phyloP scores from a whole-genome alignment of 2,113 vertebrate species.

The Prinia subflava region DNA sequence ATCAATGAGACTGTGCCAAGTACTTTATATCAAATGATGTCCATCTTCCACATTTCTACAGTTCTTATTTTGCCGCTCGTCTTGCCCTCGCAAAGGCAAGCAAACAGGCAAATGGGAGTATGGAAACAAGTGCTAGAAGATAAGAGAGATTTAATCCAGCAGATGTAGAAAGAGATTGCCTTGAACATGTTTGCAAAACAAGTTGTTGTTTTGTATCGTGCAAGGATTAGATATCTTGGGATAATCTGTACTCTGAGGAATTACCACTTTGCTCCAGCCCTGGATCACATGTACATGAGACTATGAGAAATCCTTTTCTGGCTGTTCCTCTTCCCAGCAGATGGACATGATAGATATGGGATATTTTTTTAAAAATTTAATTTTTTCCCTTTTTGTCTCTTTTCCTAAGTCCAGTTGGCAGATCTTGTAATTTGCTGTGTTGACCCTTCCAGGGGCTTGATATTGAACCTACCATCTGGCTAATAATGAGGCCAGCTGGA shows the following conservation, averaged over 20 bases:
- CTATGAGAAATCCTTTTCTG: neutral
- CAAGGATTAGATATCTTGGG: neutral
- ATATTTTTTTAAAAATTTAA: neutral
- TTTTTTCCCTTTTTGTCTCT: neutral
- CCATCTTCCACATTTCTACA: neutral
- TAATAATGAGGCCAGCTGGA: slow-evolving; percentile 49
- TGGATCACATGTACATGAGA: neutral
- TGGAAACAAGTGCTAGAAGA: neutral
- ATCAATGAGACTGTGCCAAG: neutral
- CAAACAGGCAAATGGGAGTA: neutral
- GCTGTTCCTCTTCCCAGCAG: neutral
- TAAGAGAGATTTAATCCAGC: neutral
- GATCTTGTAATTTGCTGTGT: neutral
- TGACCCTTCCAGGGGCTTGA: slow-evolving; percentile 40
- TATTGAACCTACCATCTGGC: slow-evolving; percentile 51
- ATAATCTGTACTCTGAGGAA: neutral
- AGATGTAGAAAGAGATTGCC: neutral
- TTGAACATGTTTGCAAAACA: neutral
- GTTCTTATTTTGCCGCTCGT: neutral
- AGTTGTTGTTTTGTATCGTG: neutral
- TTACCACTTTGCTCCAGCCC: neutral
- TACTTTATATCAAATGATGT: neutral
- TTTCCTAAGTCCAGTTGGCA: slow-evolving; percentile 21
- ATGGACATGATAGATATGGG: slow-evolving; percentile 10
- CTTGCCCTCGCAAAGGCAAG: neutral